A percentile compares a stretch with the other conserved stretches of the same genome.
phyloP scores from a whole-genome alignment of 2,113 vertebrate genomes.

The Dicrurus megarhynchus region DNA sequence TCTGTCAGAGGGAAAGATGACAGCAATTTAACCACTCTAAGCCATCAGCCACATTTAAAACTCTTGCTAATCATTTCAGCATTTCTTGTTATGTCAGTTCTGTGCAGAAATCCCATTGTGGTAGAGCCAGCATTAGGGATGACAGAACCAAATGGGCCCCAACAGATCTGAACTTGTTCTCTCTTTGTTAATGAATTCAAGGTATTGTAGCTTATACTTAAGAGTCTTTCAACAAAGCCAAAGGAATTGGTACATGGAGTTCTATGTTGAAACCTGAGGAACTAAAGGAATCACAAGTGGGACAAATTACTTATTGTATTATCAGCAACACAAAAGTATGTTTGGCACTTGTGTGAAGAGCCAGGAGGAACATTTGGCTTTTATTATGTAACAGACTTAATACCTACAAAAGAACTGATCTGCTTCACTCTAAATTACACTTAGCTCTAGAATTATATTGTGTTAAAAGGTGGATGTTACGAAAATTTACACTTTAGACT shows the following conservation, averaged over 20 bases:
- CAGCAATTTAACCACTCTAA: background rate
- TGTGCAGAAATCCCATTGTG: background rate
- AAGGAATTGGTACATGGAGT: background rate
- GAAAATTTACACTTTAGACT: background rate
- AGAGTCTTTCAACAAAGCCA: background rate
- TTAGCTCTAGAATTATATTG: background rate
- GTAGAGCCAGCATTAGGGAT: background rate
- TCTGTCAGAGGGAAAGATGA: slow-evolving; percentile 68
- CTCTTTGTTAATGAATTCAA: background rate
- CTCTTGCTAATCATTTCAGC: background rate
- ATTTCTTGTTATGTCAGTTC: background rate
- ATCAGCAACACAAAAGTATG: slow-evolving; percentile 21
- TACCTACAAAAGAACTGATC: background rate
- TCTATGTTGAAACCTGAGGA: background rate
- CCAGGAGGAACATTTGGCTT: slow-evolving; percentile 35
- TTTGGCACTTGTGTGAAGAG: background rate
- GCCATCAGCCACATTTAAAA: background rate
- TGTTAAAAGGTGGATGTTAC: background rate
- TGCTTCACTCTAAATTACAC: background rate
- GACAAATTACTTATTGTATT: slow-evolving; percentile 2
- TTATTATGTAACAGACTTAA: background rate
- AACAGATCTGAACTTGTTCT: background rate
- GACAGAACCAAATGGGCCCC: background rate
- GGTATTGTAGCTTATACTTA: background rate
- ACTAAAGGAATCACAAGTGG: background rate